Evolutionary conservation across 2,888 invertebrate genomes (phyloP).

Genomic region (Dasypogon diadema): DNA sequence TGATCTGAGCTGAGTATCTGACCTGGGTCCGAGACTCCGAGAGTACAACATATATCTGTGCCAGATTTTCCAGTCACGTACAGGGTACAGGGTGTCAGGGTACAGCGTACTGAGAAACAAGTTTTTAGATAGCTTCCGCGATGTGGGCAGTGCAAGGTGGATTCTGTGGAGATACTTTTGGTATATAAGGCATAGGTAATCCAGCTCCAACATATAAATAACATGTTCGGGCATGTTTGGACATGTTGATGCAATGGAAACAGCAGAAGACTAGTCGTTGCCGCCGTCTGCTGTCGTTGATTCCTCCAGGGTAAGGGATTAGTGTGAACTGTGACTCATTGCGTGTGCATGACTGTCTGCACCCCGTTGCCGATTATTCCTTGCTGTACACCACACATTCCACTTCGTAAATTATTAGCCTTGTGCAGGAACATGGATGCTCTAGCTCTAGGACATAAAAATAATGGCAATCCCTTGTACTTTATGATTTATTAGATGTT

Average conservation of each 20-base stretch:
- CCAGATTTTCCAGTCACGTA: constrained; percentile 35
- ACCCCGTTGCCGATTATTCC: not conserved
- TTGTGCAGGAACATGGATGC: constrained; percentile 9
- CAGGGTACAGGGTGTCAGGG: not conserved
- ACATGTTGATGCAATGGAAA: constrained; percentile 24
- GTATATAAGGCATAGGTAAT: too few species aligned
- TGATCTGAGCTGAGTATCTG: too few species aligned
- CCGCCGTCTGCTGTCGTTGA: too few species aligned
- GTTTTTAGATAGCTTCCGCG: constrained; percentile 18
- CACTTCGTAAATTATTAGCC: constrained; percentile 4
- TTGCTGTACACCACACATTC: not conserved
- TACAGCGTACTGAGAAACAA: not conserved
- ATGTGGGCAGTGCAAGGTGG: not conserved
- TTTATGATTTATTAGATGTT: constrained; percentile 37
- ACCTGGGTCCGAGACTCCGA: too few species aligned
- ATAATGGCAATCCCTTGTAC: constrained; percentile 24
- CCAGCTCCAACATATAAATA: constrained; percentile 24
- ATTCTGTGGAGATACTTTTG: not conserved
- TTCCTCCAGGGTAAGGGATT: too few species aligned
- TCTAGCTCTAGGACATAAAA: constrained; percentile 16
- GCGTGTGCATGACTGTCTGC: constrained; percentile 19
- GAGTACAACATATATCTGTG: too few species aligned
- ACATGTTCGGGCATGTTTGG: constrained; percentile 30
- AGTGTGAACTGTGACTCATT: constrained; percentile 35
- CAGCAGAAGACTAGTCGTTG: not conserved